Percentiles rank a stretch among this genome's conserved stretches.
Conservation (phyloP, 2,797 vertebrate genomes). For the Clamator glandarius region DNA sequence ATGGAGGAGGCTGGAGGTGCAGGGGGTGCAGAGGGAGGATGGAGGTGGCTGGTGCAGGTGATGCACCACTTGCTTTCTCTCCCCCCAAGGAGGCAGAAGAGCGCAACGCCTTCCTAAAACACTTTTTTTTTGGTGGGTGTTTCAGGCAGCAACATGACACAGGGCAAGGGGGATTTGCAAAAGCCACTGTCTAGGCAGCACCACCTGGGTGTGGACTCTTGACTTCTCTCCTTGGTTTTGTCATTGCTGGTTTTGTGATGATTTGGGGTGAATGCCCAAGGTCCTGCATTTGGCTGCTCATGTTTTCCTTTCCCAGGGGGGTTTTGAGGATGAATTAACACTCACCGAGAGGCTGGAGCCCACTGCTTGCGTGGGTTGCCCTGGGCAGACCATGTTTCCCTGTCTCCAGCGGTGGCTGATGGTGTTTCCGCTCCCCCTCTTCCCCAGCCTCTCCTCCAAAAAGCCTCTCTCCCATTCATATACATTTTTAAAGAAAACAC, state of each 20-base stretch:
- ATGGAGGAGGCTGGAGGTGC: too few species aligned
- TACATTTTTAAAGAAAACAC: conserved; percentile 54
- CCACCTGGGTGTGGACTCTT: fast-evolving
- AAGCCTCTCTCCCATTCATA: conserved; percentile 60
- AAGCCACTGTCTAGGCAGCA: too few species aligned
- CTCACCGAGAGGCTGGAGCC: background rate
- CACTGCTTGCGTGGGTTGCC: background rate
- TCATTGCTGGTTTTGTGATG: background rate
- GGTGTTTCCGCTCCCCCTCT: background rate
- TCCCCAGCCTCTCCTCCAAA: background rate
- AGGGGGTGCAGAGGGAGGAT: too few species aligned
- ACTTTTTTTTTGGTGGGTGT: too few species aligned
- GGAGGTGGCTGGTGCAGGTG: too few species aligned
- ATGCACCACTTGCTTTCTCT: background rate
- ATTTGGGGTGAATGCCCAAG: background rate
- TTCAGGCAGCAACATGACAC: background rate
- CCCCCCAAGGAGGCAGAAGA: background rate
- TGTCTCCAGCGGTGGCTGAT: fast-evolving
- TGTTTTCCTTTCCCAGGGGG: background rate
- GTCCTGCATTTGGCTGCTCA: background rate
- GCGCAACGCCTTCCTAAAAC: background rate
- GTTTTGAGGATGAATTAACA: background rate
- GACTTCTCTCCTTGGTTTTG: background rate
- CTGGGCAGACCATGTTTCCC: background rate
- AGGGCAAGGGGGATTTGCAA: background rate